Percentiles rank a stretch among this genome's conserved stretches.
Conservation (phyloP, 2,797 vertebrate genomes). For the Semaprochilodus insignis region DNA sequence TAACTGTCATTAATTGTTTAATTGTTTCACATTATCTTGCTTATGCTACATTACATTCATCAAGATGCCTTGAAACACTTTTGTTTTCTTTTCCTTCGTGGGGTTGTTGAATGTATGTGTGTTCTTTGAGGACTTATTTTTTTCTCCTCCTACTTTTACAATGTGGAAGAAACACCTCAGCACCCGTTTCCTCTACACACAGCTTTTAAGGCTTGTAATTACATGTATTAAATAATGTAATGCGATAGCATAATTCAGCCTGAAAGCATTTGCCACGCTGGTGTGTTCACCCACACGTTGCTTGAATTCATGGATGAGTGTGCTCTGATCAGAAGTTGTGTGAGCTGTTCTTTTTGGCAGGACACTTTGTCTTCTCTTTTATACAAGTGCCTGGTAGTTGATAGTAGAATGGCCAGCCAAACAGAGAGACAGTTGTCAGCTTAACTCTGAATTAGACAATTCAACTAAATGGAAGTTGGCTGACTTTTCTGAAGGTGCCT, state of each 20-base stretch:
- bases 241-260: not conserved
- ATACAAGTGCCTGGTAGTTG: not conserved
- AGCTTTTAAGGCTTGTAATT: not conserved
- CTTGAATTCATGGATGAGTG: constrained; percentile 15
- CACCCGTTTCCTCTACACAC: not conserved
- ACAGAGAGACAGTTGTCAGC: constrained; percentile 72
- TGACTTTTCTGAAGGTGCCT: constrained; percentile 59
- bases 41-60: not conserved
- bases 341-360: constrained; percentile 34
- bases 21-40: constrained; percentile 51
- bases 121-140: not conserved
- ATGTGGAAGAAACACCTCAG: not conserved
- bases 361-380: constrained; percentile 4
- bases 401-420: constrained; percentile 56
- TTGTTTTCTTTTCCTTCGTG: no score
- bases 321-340: constrained; percentile 36
- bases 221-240: not conserved
- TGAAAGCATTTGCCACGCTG: not conserved
- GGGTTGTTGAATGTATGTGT: not conserved
- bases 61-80: no score
- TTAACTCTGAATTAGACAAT: constrained; percentile 70
- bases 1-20: not conserved
- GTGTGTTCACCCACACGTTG: constrained; percentile 8
- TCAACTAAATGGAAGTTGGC: constrained; percentile 67
- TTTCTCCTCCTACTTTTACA: not conserved